These are phyloP conservation scores for Netelia melanura DNA, from an alignment of 2,888 invertebrate species.

Conservation along the genomic window DNA sequence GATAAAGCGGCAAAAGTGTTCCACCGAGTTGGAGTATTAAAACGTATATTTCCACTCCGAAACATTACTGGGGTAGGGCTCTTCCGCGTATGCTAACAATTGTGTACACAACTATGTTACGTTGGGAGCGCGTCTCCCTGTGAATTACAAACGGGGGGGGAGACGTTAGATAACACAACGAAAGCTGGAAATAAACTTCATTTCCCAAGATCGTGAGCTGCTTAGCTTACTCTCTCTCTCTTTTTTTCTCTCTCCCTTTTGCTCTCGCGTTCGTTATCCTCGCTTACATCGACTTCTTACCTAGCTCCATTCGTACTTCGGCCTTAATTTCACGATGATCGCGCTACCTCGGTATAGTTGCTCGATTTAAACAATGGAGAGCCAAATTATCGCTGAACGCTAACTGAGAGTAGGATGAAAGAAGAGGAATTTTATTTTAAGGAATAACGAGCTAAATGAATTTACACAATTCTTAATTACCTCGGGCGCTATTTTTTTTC, in stretches of 20 bases:
- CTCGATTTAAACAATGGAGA: neutral
- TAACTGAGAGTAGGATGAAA: too few relatives aligned
- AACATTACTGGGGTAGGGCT: constrained; percentile 1
- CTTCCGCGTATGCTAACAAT: constrained; percentile 24
- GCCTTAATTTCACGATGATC: neutral
- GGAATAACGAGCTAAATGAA: constrained; percentile 38
- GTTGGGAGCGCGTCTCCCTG: neutral
- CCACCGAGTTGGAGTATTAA: constrained; percentile 46
- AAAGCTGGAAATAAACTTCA: constrained; percentile 37
- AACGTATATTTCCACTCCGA: constrained; percentile 40
- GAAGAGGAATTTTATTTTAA: too few relatives aligned
- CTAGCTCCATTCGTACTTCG: neutral
- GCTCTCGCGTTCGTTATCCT: neutral
- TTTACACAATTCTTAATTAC: constrained; percentile 18
- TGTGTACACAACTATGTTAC: constrained; percentile 38
- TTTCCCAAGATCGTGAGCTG: neutral
- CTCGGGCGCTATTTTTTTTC: constrained; percentile 19
- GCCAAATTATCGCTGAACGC: too few relatives aligned
- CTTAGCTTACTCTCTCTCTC: neutral
- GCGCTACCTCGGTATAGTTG: neutral
- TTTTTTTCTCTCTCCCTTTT: neutral
- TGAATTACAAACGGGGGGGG: constrained; percentile 3
- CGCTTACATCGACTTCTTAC: neutral
- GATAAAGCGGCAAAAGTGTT: constrained; percentile 48
- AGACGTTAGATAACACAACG: constrained; percentile 32